Evolutionary conservation across 2,797 vertebrate genomes (phyloP), one percentile per base, ranked within the genome.

Genomic region (Denticeps clupeoides): DNA sequence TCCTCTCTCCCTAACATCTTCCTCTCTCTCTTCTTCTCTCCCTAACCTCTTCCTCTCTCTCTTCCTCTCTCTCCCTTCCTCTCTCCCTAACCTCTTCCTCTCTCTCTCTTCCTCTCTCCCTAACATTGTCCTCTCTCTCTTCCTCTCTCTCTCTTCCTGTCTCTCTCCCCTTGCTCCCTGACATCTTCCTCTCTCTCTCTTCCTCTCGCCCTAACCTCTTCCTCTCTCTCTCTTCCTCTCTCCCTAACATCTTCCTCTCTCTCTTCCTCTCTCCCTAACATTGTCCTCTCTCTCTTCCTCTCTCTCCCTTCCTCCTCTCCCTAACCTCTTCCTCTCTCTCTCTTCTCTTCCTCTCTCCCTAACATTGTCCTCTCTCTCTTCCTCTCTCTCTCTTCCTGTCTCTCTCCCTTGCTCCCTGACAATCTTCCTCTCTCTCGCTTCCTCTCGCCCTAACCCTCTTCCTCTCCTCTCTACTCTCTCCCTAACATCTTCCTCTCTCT

Each of bases 151-250:
- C 12, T 10, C 35, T 38, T 68, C 53, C 49, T 4, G 27, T 23
- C 35, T 29, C 23, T 25, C 15, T 5, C 5, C 3, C 22, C n/a
- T n/a, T n/a, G n/a, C n/a, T n/a, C n/a, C n/a, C n/a, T n/a, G n/a
- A n/a, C n/a, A n/a, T 69, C 64, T 67, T 68, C 68, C 71, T 23
- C 22, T 5, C 22, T 5, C 22, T 3, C 3, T 69, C 68, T 58
- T 67, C 68, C 63, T 68, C 65, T 55, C 46, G 56, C 58, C 35
- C 25, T 67, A 69, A 64, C 68, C 71, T 70, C 60, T 65, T 15
- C 21, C 9, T 57, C 26, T 18, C 7, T 7, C 19, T 5, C 10
- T 16, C 3, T 2, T 26, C 7, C 11, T 19, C 26, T n/a, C 32
- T 15, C 38, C 25, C n/a, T n/a, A n/a, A n/a, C n/a, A n/a, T n/a